Conservation (phyloP, 2,888 invertebrate species). For the Diloba caeruleocephala region DNA sequence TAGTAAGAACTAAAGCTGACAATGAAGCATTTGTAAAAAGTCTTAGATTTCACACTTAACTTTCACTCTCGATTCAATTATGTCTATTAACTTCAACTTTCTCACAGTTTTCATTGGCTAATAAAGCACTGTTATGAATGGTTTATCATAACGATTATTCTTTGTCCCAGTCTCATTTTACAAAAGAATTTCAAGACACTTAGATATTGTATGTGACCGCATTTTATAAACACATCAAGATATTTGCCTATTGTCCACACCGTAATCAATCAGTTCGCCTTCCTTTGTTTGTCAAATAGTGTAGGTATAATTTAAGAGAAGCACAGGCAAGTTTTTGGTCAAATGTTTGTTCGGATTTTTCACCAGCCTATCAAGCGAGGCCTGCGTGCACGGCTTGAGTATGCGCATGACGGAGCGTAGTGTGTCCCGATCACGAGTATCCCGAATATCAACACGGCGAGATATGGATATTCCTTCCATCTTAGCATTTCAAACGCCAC, state of each 20-base stretch:
- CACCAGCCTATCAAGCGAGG: slow-evolving; percentile 64
- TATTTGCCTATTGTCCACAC: neutral
- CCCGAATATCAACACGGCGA: slow-evolving; percentile 78
- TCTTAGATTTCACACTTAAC: slow-evolving; percentile 66
- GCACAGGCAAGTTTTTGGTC: slow-evolving; percentile 1
- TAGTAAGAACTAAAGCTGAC: slow-evolving; percentile 54
- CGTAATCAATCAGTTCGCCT: neutral
- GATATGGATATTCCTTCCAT: slow-evolving; percentile 86
- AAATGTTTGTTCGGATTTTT: slow-evolving; percentile 7
- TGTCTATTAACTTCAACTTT: slow-evolving; percentile 71
- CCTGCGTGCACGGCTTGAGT: slow-evolving; percentile 75
- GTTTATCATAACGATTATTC: slow-evolving; percentile 13
- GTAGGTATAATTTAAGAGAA: neutral
- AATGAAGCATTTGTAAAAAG: slow-evolving; percentile 62
- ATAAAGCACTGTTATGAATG: slow-evolving; percentile 36
- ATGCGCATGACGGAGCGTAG: slow-evolving; percentile 81
- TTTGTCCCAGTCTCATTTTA: slow-evolving; percentile 6
- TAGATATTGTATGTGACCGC: slow-evolving; percentile 4
- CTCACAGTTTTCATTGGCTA: slow-evolving; percentile 68
- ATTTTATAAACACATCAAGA: slow-evolving; percentile 1
- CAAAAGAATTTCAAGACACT: neutral
- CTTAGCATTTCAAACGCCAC: slow-evolving; percentile 74
- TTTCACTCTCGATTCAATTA: slow-evolving; percentile 80
- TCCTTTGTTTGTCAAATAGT: neutral
- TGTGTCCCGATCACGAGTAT: slow-evolving; percentile 70